Evolutionary conservation across 2,113 vertebrate species (phyloP).

Genomic region (Nymphicus hollandicus): DNA sequence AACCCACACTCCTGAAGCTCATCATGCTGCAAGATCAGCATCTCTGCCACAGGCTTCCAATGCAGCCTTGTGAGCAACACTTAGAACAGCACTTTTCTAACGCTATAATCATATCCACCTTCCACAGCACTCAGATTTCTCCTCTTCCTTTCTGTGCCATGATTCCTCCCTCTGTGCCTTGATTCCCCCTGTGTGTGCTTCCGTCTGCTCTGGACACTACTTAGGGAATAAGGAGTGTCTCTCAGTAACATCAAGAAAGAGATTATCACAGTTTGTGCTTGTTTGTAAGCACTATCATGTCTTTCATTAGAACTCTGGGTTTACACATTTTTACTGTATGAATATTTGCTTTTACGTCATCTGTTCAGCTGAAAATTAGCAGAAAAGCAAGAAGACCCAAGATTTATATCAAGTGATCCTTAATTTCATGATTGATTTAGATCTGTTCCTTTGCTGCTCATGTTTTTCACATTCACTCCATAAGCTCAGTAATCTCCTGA

Average conservation of each 20-base stretch:
- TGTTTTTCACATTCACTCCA: background rate
- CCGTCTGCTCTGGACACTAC: background rate
- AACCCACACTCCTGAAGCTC: background rate
- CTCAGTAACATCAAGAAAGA: background rate
- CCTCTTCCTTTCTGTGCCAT: background rate
- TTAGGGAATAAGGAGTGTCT: background rate
- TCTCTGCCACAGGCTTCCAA: background rate
- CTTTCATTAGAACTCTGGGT: background rate
- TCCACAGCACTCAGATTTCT: background rate
- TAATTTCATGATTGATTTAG: background rate
- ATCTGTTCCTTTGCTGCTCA: background rate
- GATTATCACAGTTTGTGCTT: background rate
- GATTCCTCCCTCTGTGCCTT: rapidly evolving
- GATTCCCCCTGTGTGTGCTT: rapidly evolving
- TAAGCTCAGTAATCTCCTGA: background rate
- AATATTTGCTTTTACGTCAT: background rate
- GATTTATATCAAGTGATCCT: background rate
- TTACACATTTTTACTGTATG: background rate
- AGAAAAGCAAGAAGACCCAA: background rate
- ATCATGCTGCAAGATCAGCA: background rate
- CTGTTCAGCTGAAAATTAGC: background rate
- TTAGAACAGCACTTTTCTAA: background rate
- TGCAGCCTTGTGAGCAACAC: background rate
- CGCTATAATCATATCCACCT: background rate
- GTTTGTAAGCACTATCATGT: background rate